These are phyloP conservation scores for Apotomis betuletana DNA, from an alignment of 2,888 invertebrate species.

Conservation along the genomic window DNA sequence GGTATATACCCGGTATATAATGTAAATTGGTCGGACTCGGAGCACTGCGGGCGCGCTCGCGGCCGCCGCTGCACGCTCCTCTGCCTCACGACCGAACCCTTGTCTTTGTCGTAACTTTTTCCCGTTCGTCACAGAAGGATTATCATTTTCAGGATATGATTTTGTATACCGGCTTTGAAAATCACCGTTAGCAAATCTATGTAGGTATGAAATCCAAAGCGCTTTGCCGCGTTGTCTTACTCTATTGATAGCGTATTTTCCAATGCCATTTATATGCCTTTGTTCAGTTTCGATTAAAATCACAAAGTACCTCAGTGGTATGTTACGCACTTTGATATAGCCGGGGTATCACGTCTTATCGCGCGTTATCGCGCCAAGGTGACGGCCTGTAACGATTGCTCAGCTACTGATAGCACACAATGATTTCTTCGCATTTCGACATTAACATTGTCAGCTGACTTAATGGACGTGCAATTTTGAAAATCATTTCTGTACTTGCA, in stretches of 20 bases:
- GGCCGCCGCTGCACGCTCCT: slow-evolving; percentile 54
- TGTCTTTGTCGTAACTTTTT: slow-evolving; percentile 17
- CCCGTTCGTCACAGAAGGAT: not conserved
- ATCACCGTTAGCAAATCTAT: not conserved
- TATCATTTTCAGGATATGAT: slow-evolving; percentile 14
- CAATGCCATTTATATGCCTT: not conserved
- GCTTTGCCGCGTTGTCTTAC: not conserved
- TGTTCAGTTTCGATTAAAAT: slow-evolving; percentile 23
- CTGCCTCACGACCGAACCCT: slow-evolving; percentile 30
- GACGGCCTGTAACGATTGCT: slow-evolving; percentile 76
- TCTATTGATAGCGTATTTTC: slow-evolving; percentile 9
- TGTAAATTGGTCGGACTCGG: slow-evolving; percentile 55
- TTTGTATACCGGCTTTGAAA: not conserved
- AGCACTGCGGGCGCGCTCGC: slow-evolving; percentile 62
- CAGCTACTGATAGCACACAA: slow-evolving; percentile 60
- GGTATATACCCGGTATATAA: slow-evolving; percentile 61
- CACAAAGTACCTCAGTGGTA: slow-evolving; percentile 25
- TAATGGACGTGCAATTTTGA: slow-evolving; percentile 26
- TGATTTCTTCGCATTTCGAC: slow-evolving; percentile 52
- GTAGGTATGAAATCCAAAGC: not conserved
- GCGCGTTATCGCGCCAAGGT: slow-evolving; percentile 79
- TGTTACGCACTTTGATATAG: slow-evolving; percentile 35
- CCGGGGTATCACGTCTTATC: slow-evolving; percentile 62
- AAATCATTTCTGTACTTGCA: slow-evolving; percentile 3
- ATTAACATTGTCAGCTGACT: slow-evolving; percentile 37